Percentiles rank a stretch among this genome's conserved stretches.
Evolutionary conservation across 2,113 vertebrate genomes (phyloP).

Genomic region (Pangasianodon hypophthalmus): DNA sequence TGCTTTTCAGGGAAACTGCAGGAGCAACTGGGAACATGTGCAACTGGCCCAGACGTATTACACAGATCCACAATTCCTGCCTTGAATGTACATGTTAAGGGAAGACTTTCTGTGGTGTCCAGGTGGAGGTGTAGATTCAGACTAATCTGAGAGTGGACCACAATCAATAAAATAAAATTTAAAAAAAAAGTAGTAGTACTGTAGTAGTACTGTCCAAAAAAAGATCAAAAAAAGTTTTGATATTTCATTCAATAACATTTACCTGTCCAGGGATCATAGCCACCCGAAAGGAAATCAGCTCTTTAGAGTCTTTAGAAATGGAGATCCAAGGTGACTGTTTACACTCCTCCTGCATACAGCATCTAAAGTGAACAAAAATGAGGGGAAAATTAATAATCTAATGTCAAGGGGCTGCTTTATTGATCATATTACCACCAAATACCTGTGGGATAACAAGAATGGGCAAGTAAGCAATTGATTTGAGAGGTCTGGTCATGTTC

Average conservation of each 20-base stretch:
- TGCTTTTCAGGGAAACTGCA: conserved; percentile 50
- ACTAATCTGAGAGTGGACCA: conserved; percentile 54
- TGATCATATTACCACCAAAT: not conserved
- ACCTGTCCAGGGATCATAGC: conserved; percentile 57
- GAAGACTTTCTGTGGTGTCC: not conserved
- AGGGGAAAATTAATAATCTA: not conserved
- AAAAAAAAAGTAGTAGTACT: not conserved
- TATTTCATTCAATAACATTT: not conserved
- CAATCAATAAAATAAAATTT: not conserved
- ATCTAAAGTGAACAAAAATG: conserved; percentile 56
- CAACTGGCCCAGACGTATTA: not conserved
- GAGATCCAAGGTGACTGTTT: conserved; percentile 63
- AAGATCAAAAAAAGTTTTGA: not conserved
- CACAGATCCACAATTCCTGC: conserved; percentile 22
- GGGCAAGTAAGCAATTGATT: not conserved
- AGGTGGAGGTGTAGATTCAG: conserved; percentile 54
- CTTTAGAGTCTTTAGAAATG: conserved; percentile 56
- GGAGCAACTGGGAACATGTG: conserved; percentile 64
- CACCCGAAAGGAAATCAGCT: conserved; percentile 62
- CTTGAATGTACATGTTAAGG: conserved; percentile 63
- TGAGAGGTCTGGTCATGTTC: not conserved
- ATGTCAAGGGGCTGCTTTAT: not conserved
- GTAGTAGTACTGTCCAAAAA: not conserved
- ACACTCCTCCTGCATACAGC: conserved; percentile 66
- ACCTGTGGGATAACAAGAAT: not conserved